These are phyloP conservation scores for Drosophila baimaii DNA, from an alignment of 1,140 invertebrate genomes.

Conservation along the genomic window DNA sequence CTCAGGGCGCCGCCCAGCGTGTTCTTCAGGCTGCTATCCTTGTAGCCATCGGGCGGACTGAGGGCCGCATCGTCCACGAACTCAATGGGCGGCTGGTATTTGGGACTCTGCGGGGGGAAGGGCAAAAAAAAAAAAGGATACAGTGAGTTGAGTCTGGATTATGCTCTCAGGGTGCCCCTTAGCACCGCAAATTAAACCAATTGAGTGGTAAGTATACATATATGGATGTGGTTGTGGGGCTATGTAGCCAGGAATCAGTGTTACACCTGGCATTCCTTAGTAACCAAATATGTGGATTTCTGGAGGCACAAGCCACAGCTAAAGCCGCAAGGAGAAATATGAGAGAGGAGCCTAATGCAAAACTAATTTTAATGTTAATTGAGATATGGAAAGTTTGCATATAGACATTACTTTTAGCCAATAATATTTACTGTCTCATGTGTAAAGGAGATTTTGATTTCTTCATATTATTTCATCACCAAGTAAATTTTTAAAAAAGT, in stretches of 20 bases:
- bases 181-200: conserved; percentile 64
- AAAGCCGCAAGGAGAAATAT: background rate
- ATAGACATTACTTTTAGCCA: no score
- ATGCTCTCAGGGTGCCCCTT: conserved; percentile 3
- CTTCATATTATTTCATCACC: no score
- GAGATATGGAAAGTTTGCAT: no score
- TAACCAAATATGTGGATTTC: background rate
- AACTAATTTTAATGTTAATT: background rate
- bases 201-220: conserved; percentile 17
- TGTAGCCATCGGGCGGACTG: conserved; percentile 94
- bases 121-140: background rate
- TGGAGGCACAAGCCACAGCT: background rate
- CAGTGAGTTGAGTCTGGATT: conserved; percentile 13
- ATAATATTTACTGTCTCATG: no score
- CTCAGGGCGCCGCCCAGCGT: conserved; percentile 86
- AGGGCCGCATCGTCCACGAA: conserved; percentile 91
- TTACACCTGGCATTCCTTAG: background rate
- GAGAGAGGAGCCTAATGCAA: background rate
- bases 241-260: background rate
- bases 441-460: no score
- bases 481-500: no score
- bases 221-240: background rate
- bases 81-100: conserved; percentile 87
- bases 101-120: conserved; percentile 84
- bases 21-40: conserved; percentile 87